These are phyloP conservation scores for Cynopterus sphinx DNA, from an alignment of 2,797 vertebrate genomes.

Conservation along the genomic window DNA sequence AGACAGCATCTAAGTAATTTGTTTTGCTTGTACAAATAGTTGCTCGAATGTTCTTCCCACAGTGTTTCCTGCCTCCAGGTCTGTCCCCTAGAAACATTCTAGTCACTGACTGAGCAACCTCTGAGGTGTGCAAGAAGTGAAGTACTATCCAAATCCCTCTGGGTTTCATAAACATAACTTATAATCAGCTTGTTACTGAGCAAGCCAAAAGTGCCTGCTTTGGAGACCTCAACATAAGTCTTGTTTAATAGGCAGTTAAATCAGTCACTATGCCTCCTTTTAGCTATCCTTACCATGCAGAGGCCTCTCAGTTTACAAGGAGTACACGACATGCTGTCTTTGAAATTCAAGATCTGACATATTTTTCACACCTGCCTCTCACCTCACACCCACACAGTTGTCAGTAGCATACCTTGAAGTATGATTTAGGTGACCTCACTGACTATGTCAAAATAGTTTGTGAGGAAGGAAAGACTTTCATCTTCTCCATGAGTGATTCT, in stretches of 20 bases:
- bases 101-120: conserved; percentile 29
- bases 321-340: not conserved
- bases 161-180: conserved; percentile 63
- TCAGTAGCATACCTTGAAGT: conserved; percentile 17
- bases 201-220: conserved; percentile 64
- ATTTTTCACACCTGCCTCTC: conserved; percentile 6
- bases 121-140: conserved; percentile 16
- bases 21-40: conserved; percentile 9
- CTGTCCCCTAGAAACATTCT: conserved; percentile 12
- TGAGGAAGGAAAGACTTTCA: not conserved
- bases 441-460: not conserved
- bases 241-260: conserved; percentile 75
- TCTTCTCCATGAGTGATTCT: not conserved
- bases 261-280: conserved; percentile 78
- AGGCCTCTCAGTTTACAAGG: conserved; percentile 34
- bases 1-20: not conserved
- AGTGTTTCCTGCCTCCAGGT: conserved; percentile 16
- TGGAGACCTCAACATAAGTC: conserved; percentile 71
- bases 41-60: conserved; percentile 36
- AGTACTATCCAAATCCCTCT: conserved; percentile 50
- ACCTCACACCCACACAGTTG: conserved; percentile 14
- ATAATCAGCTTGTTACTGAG: conserved; percentile 65
- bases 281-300: conserved; percentile 67
- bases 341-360: not conserved
- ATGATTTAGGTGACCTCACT: conserved; percentile 39